phyloP scores from a whole-genome alignment of 2,113 vertebrate species.

The Alouatta palliata region DNA sequence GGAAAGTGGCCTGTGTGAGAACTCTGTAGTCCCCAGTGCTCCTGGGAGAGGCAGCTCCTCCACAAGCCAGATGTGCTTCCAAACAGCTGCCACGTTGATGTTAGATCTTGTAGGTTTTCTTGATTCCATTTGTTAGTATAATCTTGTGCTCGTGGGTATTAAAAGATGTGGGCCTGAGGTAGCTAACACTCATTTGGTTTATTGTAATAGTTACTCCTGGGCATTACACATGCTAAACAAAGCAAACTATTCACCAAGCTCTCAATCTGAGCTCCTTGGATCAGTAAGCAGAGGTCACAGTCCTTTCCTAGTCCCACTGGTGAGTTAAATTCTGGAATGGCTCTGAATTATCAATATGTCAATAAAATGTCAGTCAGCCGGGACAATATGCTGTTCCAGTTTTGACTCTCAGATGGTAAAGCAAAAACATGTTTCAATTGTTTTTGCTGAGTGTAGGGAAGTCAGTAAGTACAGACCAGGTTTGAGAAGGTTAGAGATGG shows the following conservation, averaged over 20 bases:
- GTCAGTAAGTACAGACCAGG: not conserved
- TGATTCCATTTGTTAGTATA: constrained; percentile 18
- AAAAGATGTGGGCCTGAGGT: not conserved
- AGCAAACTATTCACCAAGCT: not conserved
- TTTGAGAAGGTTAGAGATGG: not conserved
- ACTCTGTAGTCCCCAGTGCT: not conserved
- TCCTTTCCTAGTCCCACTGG: not conserved
- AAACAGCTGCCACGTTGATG: not conserved
- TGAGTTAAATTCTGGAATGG: not conserved
- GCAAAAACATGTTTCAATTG: not conserved
- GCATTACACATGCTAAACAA: not conserved
- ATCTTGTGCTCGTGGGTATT: not conserved
- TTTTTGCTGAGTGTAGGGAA: not conserved
- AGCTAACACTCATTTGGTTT: not conserved
- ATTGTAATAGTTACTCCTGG: not conserved
- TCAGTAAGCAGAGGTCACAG: not conserved
- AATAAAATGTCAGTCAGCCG: not conserved
- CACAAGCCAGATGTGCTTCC: not conserved
- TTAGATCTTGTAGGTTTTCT: not conserved
- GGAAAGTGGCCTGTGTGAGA: not conserved
- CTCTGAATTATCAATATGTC: not conserved
- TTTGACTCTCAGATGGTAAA: not conserved
- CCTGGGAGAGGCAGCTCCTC: not conserved
- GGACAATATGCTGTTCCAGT: not conserved
- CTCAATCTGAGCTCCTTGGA: not conserved